Conservation (phyloP, 2,113 vertebrate species). For the Emydura subglobosa region DNA sequence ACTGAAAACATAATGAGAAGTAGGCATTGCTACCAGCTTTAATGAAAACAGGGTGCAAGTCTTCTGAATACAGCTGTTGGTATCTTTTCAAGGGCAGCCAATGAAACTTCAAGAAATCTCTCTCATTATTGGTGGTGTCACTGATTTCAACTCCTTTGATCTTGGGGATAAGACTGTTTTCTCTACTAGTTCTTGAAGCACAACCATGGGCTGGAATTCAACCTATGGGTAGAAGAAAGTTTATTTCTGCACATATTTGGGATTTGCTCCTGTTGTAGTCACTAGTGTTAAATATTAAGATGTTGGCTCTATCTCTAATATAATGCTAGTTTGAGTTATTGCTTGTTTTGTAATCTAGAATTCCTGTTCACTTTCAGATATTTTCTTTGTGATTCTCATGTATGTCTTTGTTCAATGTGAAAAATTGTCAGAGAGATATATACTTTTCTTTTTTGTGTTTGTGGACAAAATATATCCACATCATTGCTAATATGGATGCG, state of each 20-base stretch:
- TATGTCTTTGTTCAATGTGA: not conserved
- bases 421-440: not conserved
- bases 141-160: not conserved
- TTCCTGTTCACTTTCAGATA: not conserved
- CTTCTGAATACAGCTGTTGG: not conserved
- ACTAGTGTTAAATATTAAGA: not conserved
- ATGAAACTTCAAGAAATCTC: not conserved
- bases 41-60: not conserved
- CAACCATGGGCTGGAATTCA: not conserved
- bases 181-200: not conserved
- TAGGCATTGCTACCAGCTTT: not conserved
- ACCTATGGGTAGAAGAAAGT: not conserved
- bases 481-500: not conserved
- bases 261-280: not conserved
- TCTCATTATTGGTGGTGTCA: not conserved
- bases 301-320: not conserved
- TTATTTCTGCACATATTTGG: not conserved
- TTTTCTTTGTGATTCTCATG: not conserved
- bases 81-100: not conserved
- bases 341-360: not conserved
- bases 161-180: not conserved
- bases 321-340: not conserved
- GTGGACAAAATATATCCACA: not conserved
- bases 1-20: not conserved
- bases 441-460: not conserved